Conservation (phyloP, 2,888 invertebrate species). For the Cryptophagus acutangulus region DNA sequence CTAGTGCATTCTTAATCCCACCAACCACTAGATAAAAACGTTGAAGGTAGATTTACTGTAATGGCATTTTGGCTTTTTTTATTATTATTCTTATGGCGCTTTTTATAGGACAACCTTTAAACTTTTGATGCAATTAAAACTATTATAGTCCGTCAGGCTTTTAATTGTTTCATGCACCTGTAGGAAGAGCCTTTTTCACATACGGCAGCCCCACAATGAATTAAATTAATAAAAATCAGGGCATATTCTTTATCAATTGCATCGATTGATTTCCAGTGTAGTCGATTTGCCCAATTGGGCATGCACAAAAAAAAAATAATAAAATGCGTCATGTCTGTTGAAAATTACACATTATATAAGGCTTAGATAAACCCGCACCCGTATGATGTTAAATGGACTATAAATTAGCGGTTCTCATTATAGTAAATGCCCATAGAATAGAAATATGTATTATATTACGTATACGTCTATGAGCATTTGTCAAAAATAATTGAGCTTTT, state of each 20-base stretch:
- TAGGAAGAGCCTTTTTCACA: background rate
- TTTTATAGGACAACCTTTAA: conserved; percentile 3
- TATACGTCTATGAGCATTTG: no score
- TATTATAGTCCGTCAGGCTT: no score
- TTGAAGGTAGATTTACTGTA: conserved; percentile 21
- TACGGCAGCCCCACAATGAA: background rate
- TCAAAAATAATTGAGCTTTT: no score
- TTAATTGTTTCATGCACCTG: conserved; percentile 3
- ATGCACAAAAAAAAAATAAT: conserved; percentile 3
- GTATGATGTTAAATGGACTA: conserved; percentile 6
- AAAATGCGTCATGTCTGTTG: conserved; percentile 2
- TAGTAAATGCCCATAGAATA: background rate
- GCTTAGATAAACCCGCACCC: no score
- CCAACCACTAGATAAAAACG: background rate
- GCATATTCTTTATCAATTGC: conserved; percentile 3
- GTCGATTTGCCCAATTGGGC: conserved; percentile 5
- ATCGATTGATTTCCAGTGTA: no score
- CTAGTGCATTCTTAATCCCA: no score
- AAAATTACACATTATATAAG: conserved; percentile 6
- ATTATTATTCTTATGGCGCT: background rate
- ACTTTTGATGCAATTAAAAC: no score
- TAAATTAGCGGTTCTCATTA: conserved; percentile 5
- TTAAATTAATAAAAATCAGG: no score
- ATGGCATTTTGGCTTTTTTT: conserved; percentile 6
- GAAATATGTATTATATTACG: no score